Conservation (phyloP, 2,113 vertebrate genomes). For the Bombycilla garrulus region DNA sequence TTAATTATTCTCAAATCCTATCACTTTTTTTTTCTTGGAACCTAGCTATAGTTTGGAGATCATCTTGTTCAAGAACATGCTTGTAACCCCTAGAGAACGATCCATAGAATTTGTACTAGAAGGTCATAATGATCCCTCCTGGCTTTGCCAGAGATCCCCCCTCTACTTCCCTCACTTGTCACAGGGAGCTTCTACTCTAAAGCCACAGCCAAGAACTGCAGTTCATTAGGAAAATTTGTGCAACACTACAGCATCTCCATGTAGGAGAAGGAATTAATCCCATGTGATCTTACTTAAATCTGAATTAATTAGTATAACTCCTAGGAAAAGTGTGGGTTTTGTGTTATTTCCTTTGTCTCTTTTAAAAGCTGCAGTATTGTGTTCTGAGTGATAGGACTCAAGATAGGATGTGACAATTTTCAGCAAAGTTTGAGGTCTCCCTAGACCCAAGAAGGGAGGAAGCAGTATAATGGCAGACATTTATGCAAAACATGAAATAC, state of each 20-base stretch:
- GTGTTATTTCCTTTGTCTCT: background rate
- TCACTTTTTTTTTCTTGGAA: background rate
- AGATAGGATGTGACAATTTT: background rate
- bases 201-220: rapidly evolving
- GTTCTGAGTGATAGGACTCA: background rate
- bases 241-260: background rate
- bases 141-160: background rate
- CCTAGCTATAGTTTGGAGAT: background rate
- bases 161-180: background rate
- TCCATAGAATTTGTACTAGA: background rate
- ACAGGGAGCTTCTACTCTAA: background rate
- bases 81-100: background rate
- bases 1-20: background rate
- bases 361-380: background rate
- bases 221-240: background rate
- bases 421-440: background rate
- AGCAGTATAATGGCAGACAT: background rate
- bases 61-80: background rate
- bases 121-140: background rate
- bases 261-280: background rate
- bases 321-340: background rate
- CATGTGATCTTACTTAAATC: background rate
- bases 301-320: background rate
- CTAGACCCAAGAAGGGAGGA: background rate
- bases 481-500: background rate